Conservation (phyloP, 2,888 invertebrate genomes). For the Tinea trinotella region DNA sequence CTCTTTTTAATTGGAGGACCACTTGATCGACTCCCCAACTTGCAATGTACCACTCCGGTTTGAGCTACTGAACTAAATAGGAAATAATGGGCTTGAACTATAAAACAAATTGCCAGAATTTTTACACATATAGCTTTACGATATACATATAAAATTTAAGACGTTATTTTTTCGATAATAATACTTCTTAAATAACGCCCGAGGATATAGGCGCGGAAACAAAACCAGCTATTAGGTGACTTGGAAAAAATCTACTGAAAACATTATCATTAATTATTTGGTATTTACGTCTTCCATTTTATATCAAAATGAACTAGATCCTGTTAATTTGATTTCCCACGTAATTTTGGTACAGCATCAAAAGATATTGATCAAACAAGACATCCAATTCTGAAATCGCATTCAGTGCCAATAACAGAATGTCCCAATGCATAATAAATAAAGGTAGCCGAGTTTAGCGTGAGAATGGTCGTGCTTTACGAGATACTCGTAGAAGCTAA, state of each 20-base stretch:
- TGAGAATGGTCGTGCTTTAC: slow-evolving; percentile 13
- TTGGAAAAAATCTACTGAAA: too few relatives aligned
- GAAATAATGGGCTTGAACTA: not conserved
- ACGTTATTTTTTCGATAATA: not conserved
- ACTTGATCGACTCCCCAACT: not conserved
- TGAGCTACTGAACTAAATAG: slow-evolving; percentile 10
- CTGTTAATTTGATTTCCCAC: slow-evolving; percentile 5
- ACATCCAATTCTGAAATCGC: slow-evolving; percentile 14
- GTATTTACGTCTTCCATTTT: too few relatives aligned
- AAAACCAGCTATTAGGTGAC: not conserved
- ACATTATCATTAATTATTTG: too few relatives aligned
- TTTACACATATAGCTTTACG: slow-evolving; percentile 1
- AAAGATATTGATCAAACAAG: slow-evolving; percentile 5
- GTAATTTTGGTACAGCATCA: slow-evolving; percentile 5
- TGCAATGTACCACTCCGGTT: slow-evolving; percentile 24
- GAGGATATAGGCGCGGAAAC: not conserved
- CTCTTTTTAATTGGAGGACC: slow-evolving; percentile 8
- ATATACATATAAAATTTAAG: slow-evolving; percentile 8
- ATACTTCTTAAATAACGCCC: not conserved
- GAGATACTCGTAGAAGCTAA: slow-evolving; percentile 52
- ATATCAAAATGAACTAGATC: too few relatives aligned
- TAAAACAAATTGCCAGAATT: slow-evolving; percentile 1
- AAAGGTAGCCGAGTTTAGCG: slow-evolving; percentile 15
- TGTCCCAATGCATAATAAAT: slow-evolving; percentile 16
- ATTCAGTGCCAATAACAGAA: slow-evolving; percentile 17